Evolutionary conservation across 2,888 invertebrate species (phyloP), one percentile per base, ranked within the genome.

Genomic region (Polydrusus cervinus): DNA sequence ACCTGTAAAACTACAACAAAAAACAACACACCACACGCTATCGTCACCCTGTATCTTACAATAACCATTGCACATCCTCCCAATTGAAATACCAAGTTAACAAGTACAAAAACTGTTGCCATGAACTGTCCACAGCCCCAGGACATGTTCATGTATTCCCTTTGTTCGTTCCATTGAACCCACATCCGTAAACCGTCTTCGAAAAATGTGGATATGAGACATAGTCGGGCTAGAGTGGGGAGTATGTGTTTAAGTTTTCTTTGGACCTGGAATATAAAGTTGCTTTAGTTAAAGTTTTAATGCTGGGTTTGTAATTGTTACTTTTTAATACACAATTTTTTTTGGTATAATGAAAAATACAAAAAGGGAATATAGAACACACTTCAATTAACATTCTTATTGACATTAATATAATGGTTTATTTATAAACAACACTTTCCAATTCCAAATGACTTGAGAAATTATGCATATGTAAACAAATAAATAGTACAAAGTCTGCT

Each of bases 101-200:
- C 88, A 76, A 99, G 89, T 77, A 99, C 99, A 88, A 99, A 99
- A 80, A 97, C 81, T 14, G 97, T 96, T 64, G 98, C 98, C 76
- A 99, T 88, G 87, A 99, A 93, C 84, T 93, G 93, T 55, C 99
- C 99, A 89, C 98, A 98, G 57, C 95, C 94, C 99, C 98, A 99
- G 13, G 97, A 96, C 89, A 95, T 93, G 86, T 97, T 94, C 97
- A 99, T 98, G 87, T 98, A 99, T 86, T 98, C 97, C 53, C 97
- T 90, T 87, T 98, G 98, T 85, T 99, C 98, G 69, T 92, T 92
- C 98, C 98, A 99, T 87, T 99, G 99, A 85, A 97, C 95, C 94
- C 97, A 99, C 99, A 99, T 99, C 77, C 99, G 93, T 75, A 99
- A 91, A 1, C 99, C 99, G 90, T 99, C 99, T 89, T 99, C 99